Base-by-base conservation (phyloP, 2,888 invertebrate genomes). In the Euzophera pinguis region DNA sequence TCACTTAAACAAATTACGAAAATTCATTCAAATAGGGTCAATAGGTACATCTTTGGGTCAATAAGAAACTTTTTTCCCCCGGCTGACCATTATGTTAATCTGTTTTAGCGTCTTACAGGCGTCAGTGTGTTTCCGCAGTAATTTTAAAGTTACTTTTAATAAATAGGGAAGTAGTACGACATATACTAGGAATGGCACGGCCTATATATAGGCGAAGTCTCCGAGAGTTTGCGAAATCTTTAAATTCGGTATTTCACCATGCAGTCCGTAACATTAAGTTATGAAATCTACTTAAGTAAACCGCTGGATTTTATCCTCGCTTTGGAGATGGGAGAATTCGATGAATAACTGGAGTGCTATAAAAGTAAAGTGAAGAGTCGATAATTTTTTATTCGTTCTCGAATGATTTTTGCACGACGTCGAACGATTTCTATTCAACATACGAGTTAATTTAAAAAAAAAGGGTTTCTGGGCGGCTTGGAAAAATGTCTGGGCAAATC, bases 201-300 rank as follows among this genome's bases (percentile, higher is more conserved):
- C 83, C 84, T 66, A 62, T 42, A n/a, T n/a, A 59, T 61, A 64
- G 65, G 62, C 65, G 61, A 64, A 61, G 54, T 47, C 48, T 49
- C 39, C 12, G 47, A n/a, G 14, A 55, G 47, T 43, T 58, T 41
- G 42, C 52, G 56, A 58, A 59, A 60, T 51, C 13, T 54, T 57
- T 61, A 57, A 63, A 66, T 75, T 86, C 86, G 85, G 84, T 86
- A 85, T 84, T 86, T 78, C 87, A 82, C 80, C 79, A 81, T 81
- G 87, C 87, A 78, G 65, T 71, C 49, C 45, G 43, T 50, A 54
- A 56, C 55, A 54, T 54, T 69, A 69, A 73, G 53, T 73, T 69
- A 73, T 70, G 75, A 69, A 32, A 16, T 45, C 45, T 45, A 45
- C n/a, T 13, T 4, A 12, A 29, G 45, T 5, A 32, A 45, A 45